Evolutionary conservation across 2,888 invertebrate species (phyloP), one percentile per base, ranked within the genome.

Genomic region (Magallana nippona): DNA sequence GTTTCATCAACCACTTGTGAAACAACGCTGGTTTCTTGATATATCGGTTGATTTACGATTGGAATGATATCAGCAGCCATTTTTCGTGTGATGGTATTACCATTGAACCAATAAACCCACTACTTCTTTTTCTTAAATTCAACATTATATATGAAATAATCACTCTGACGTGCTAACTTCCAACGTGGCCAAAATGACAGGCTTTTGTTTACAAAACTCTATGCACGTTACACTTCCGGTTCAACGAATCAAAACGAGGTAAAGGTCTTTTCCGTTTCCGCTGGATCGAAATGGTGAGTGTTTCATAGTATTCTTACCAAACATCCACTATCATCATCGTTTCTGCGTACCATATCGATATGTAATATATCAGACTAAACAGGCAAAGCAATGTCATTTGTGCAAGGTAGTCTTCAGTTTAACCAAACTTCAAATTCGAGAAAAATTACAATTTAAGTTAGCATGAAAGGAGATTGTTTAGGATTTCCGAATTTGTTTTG

Each of bases 111-210:
- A 71, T 19, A 27, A 22, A 19, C 32, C 13, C 22, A 22, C 15
- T 71, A 71, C 27, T 27, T 32, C 27, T 71, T 27, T 27, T 13
- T 1, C 27, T 27, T 32, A 3, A 27, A 15, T 71, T 71, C 27
- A 11, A 71, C 71, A 71, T 71, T 71, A 11, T 71, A n/a, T 19
- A 19, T 60, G 19, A 60, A 60, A 27, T 79, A 79, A 71, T 57
- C n/a, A 57, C 55, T 60, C 55, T 71, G 22, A 81, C 80, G 79
- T 79, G 44, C 55, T 13, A 85, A 86, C 85, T 86, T 90, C 90
- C 90, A 89, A 88, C 90, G 90, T 90, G 90, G 88, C 88, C 88
- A 27, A 44, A 44, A 63, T 83, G 81, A 80, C 82, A 84, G 84
- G 44, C 32, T 80, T 83, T 81, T 82, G 81, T 83, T 85, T 83